Conservation (phyloP, 2,888 invertebrate genomes). For the Corbicula japonica region DNA sequence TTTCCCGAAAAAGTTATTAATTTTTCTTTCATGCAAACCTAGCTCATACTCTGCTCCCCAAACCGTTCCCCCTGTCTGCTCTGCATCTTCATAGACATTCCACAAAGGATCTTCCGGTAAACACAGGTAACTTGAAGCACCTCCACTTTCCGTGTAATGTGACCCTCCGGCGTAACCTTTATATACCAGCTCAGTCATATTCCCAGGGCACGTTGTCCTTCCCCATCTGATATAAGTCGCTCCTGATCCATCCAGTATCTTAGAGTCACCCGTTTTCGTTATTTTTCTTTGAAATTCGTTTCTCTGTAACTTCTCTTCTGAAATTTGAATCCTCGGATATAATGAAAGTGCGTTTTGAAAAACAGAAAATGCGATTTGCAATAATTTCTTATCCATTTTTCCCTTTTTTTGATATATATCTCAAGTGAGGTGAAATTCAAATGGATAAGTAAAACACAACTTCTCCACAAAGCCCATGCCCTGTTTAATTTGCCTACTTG, state of each 20-base stretch:
- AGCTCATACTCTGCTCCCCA: slow-evolving; percentile 19
- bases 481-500: too few relatives aligned
- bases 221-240: slow-evolving; percentile 8
- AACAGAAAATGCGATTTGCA: too few relatives aligned
- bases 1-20: neutral
- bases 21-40: neutral
- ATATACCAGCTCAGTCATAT: slow-evolving; percentile 7
- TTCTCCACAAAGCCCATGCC: too few relatives aligned
- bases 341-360: too few relatives aligned
- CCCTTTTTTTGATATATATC: too few relatives aligned
- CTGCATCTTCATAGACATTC: slow-evolving; percentile 4
- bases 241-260: neutral
- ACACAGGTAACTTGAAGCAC: slow-evolving; percentile 10
- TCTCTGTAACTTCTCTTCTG: too few relatives aligned
- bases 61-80: neutral
- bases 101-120: slow-evolving; percentile 6
- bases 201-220: neutral
- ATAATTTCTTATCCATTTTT: too few relatives aligned
- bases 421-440: too few relatives aligned
- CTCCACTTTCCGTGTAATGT: neutral
- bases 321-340: too few relatives aligned
- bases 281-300: too few relatives aligned
- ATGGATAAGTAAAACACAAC: too few relatives aligned
- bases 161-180: slow-evolving; percentile 22
- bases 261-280: too few relatives aligned